Conservation (phyloP, 2,113 vertebrate species). For the Baryphthengus martii region DNA sequence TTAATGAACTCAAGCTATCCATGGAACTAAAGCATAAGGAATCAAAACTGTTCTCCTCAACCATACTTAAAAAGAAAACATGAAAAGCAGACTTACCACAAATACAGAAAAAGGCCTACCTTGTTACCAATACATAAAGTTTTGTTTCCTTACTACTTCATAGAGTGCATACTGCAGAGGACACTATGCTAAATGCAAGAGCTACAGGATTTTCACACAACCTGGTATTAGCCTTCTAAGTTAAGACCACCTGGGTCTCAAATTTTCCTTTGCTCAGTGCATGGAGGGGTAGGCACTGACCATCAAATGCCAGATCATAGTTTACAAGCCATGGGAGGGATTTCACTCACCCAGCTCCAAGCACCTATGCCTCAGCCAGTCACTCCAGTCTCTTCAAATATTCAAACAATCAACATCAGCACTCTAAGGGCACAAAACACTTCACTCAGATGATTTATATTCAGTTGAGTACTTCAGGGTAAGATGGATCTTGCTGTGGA, state of each 20-base stretch:
- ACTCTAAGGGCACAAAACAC: neutral
- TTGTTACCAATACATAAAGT: neutral
- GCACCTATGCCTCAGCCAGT: neutral
- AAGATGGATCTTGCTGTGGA: neutral
- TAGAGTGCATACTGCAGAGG: neutral
- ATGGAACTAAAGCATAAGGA: neutral
- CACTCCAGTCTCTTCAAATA: neutral
- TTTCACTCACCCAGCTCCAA: neutral
- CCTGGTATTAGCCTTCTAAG: fast-evolving
- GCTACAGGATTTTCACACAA: neutral
- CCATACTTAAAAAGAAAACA: neutral
- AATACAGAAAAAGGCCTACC: neutral
- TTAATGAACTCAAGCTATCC: neutral
- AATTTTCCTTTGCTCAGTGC: neutral
- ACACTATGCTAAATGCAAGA: neutral
- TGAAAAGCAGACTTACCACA: neutral
- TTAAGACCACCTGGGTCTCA: neutral
- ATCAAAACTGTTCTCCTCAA: neutral
- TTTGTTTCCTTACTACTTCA: neutral
- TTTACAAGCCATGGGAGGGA: fast-evolving
- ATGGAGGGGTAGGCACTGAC: neutral
- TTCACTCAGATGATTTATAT: neutral
- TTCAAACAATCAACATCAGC: neutral
- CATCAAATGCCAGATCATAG: neutral
- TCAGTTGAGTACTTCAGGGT: neutral